Base-by-base conservation (phyloP, 1,140 invertebrate species). In the Himalopsyche phryganea region DNA sequence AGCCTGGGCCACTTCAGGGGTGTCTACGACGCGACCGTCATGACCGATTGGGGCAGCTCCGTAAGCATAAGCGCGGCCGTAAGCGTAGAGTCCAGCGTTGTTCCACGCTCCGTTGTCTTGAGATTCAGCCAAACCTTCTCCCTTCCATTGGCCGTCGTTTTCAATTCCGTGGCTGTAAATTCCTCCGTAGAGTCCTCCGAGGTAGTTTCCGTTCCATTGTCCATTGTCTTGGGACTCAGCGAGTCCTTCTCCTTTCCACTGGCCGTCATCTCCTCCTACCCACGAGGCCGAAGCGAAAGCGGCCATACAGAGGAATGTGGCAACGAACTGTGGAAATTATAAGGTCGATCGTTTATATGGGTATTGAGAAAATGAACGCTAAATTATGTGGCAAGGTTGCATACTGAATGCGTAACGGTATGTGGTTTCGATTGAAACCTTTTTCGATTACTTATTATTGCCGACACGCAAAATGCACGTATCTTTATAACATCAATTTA, bases 1-100 rank as follows among this genome's bases (percentile, higher is more conserved):
- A 17, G 42, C 42, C 7, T 45, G 42, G 42, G 42, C 42, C 5
- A 45, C 42, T 5, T 15, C 42, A 17, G 42, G 42, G 42, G 42
- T 45, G 15, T 45, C 42, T 19, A 60, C 42, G n/a, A 53, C 50
- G 28, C 50, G 50, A 44, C 58, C 58, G 28, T 60, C 58, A 44
- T 19, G 35, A 28, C 46, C 55, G 17, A 58, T 35, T n/a, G 47
- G 42, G 42, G 42, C 42, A 17, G 42, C 42, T 5, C 42, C 42
- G 18, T 45, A 15, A 19, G 42, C 42, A 5, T 20, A 45, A 17
- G 42, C 42, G 5, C 38, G 4, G 3, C 11, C 38, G 5, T 15
- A 40, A 4, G 11, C 4, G 38, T 28, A 28, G 23, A 5, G 3
- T 28, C 23, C 23, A 5, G 4, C 23, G 23, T 28, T 5, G 23